Evolutionary conservation across 2,113 vertebrate species (phyloP).

Genomic region (Formicarius rufipectus): DNA sequence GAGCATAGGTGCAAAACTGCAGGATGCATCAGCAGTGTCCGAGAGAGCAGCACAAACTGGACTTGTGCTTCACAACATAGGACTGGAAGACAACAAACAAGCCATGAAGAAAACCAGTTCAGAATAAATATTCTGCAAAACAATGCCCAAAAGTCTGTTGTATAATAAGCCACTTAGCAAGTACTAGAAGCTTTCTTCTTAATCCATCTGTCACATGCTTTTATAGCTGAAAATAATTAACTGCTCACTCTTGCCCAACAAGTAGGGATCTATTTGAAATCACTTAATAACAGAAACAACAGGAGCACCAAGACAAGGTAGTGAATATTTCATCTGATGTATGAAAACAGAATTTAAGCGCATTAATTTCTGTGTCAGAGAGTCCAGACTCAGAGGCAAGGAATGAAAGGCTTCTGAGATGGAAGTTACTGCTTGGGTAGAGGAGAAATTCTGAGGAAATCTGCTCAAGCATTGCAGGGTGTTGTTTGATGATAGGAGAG

Average conservation of each 20-base stretch:
- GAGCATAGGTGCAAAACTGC: not conserved
- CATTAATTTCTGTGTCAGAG: not conserved
- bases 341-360: conserved; percentile 20
- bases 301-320: not conserved
- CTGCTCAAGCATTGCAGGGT: not conserved
- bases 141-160: conserved; percentile 4
- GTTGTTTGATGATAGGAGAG: not conserved
- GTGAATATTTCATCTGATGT: conserved; percentile 14
- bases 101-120: not conserved
- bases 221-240: conserved; percentile 61
- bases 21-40: not conserved
- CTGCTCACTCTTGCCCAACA: conserved; percentile 25
- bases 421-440: not conserved
- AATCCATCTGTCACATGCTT: conserved; percentile 39
- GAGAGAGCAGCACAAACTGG: not conserved
- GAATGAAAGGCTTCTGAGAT: not conserved
- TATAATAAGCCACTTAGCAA: conserved; percentile 37
- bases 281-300: conserved; percentile 23
- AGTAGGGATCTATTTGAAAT: conserved; percentile 20
- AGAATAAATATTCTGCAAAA: not conserved
- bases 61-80: not conserved
- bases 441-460: not conserved
- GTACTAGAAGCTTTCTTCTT: conserved; percentile 17
- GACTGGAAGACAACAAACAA: not conserved
- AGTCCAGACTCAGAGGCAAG: not conserved